These are phyloP conservation scores for Petrocephalus zakoni DNA, from an alignment of 2,113 vertebrate genomes.

Conservation along the genomic window DNA sequence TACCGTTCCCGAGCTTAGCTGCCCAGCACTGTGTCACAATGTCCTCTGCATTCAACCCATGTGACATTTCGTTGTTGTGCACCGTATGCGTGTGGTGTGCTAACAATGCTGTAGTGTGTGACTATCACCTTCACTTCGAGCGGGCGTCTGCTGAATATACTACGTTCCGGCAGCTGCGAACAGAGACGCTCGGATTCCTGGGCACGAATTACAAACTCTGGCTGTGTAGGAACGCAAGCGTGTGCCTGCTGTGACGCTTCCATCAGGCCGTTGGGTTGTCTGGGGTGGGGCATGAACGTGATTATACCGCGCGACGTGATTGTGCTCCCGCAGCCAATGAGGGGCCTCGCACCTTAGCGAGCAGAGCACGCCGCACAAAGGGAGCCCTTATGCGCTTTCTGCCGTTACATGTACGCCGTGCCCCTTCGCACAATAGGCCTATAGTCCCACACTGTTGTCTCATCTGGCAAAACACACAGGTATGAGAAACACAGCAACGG, in stretches of 20 bases:
- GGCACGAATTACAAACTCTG: neutral
- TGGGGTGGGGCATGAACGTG: too few relatives aligned
- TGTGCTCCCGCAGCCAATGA: neutral
- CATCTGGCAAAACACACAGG: neutral
- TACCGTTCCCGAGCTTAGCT: too few relatives aligned
- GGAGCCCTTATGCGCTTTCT: neutral
- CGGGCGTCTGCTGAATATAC: neutral
- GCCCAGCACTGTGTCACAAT: too few relatives aligned
- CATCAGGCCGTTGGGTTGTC: neutral
- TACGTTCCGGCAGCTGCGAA: neutral
- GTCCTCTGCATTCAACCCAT: too few relatives aligned
- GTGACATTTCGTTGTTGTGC: too few relatives aligned
- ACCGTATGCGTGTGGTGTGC: too few relatives aligned
- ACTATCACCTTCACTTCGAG: too few relatives aligned
- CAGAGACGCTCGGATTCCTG: neutral
- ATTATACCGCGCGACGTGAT: neutral
- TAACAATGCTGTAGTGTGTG: too few relatives aligned
- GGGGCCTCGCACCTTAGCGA: neutral
- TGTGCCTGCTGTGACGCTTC: neutral
- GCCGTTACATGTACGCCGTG: neutral
- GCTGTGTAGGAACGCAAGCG: neutral
- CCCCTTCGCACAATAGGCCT: neutral
- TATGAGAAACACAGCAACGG: slow-evolving; percentile 6
- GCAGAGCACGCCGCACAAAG: neutral
- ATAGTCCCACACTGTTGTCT: neutral